These are phyloP conservation scores for Ciconia nigra DNA, from an alignment of 2,797 vertebrate species.

Conservation along the genomic window DNA sequence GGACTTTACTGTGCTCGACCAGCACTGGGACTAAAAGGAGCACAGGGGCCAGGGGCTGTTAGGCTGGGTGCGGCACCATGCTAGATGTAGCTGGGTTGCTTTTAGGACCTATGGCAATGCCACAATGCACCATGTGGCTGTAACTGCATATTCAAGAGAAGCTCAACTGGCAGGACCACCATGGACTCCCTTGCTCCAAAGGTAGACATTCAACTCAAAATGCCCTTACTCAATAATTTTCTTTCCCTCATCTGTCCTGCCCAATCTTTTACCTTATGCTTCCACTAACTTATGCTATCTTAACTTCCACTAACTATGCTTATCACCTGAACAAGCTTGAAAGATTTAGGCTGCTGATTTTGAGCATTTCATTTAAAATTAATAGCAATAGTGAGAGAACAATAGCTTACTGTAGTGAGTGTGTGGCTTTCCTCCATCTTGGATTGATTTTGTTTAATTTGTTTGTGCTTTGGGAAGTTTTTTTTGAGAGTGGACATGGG, in stretches of 20 bases:
- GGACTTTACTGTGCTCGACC: background rate
- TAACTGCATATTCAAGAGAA: background rate
- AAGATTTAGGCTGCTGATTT: background rate
- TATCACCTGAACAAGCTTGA: background rate
- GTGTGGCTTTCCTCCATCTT: background rate
- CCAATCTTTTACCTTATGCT: background rate
- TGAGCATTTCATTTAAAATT: background rate
- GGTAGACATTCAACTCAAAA: background rate
- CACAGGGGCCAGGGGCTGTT: rapidly evolving
- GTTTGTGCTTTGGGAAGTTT: background rate
- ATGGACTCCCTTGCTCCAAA: background rate
- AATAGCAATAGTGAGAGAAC: background rate
- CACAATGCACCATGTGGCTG: rapidly evolving
- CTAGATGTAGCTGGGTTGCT: background rate
- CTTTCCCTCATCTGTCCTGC: background rate
- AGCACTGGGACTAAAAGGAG: background rate
- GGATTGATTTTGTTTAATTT: background rate
- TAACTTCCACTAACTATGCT: no score
- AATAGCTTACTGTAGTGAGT: background rate
- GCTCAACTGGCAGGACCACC: background rate
- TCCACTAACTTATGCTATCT: background rate
- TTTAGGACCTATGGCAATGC: background rate
- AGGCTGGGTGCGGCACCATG: background rate
- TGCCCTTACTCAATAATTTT: background rate
- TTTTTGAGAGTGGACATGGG: background rate